Conservation (phyloP, 2,797 vertebrate species). For the Vespertilio murinus region DNA sequence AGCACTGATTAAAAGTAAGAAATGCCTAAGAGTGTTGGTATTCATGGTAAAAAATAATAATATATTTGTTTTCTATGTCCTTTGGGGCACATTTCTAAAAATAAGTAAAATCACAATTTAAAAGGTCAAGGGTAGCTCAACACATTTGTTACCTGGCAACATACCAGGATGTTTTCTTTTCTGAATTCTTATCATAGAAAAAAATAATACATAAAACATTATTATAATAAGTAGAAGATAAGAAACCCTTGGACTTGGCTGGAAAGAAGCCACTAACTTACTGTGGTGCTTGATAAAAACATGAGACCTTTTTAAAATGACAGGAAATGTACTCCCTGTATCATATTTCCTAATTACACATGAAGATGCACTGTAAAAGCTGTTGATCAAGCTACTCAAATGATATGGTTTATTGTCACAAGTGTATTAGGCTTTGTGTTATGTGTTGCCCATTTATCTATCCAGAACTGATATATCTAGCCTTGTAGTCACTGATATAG, state of each 20-base stretch:
- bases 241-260: background rate
- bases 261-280: conserved; percentile 17
- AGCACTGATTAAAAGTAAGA: conserved; percentile 36
- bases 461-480: background rate
- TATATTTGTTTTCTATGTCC: background rate
- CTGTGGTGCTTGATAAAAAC: background rate
- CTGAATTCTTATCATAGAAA: conserved; percentile 10
- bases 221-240: conserved; percentile 21
- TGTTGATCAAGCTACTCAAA: background rate
- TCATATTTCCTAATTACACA: background rate
- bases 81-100: conserved; percentile 4
- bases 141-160: conserved; percentile 43
- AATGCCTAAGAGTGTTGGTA: background rate
- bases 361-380: background rate
- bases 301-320: background rate
- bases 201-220: background rate
- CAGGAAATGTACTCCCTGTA: background rate
- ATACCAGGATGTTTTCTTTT: conserved; percentile 23
- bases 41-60: conserved; percentile 43
- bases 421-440: background rate
- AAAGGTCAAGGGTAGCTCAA: conserved; percentile 24
- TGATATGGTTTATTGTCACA: background rate
- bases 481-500: background rate
- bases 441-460: background rate
- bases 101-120: conserved; percentile 37